A percentile compares a stretch with the other conserved stretches of the same genome.
These are phyloP conservation scores for Myotis davidii DNA, from an alignment of 2,113 vertebrate genomes.

Conservation along the genomic window DNA sequence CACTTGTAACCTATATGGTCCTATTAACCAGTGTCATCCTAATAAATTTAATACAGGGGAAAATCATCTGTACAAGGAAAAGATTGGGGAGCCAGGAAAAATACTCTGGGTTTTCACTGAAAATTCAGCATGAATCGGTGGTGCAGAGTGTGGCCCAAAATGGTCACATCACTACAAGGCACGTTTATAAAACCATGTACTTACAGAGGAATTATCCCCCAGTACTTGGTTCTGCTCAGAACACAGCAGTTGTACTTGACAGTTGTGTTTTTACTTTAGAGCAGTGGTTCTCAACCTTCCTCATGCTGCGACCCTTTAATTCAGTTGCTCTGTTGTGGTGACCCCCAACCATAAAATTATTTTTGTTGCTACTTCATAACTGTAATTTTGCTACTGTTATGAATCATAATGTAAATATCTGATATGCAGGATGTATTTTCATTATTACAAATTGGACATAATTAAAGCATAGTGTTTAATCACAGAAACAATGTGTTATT, in stretches of 20 bases:
- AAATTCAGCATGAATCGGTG: constrained; percentile 26
- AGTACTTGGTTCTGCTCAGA: neutral
- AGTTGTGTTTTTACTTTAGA: neutral
- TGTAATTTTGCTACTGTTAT: too few species aligned
- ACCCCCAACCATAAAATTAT: too few species aligned
- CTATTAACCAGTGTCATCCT: neutral
- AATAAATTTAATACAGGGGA: neutral
- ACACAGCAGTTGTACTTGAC: neutral
- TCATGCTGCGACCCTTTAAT: too few species aligned
- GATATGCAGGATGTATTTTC: too few species aligned
- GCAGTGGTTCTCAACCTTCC: too few species aligned
- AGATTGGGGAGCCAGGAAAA: constrained; percentile 6
- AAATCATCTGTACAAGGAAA: neutral
- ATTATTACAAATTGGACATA: too few species aligned
- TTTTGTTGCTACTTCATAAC: too few species aligned
- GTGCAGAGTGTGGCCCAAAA: neutral
- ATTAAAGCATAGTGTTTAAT: too few species aligned
- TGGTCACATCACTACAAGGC: neutral
- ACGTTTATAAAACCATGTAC: constrained; percentile 16
- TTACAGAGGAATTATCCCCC: neutral
- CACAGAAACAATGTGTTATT: too few species aligned
- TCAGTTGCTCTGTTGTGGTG: too few species aligned
- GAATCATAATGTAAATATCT: too few species aligned
- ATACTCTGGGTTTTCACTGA: neutral
- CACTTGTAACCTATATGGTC: neutral